Evolutionary conservation across 2,113 vertebrate species (phyloP), one percentile per base, ranked within the genome.

Genomic region (Elephantulus edwardii): DNA sequence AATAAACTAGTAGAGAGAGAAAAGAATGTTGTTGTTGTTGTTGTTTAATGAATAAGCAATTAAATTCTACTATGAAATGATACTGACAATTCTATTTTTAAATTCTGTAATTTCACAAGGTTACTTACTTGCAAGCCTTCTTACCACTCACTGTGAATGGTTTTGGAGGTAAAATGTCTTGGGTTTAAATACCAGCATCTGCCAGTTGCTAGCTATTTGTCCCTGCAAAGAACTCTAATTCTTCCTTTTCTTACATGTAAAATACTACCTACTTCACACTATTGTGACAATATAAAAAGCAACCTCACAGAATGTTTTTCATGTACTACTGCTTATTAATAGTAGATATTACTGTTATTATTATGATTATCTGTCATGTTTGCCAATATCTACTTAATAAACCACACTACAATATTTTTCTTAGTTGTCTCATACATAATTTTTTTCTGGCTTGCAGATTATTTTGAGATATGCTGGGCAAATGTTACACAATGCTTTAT

Each of bases 321-420:
- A 83, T 30, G 26, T 52, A 81, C 56, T 70, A 90, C 20, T 74
- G 50, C 13, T 89, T 40, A 70, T 90, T 84, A 91, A 86, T 62
- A 88, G 46, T 4, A 79, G 68, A 35, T 77, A 76, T 40, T 42
- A 30, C 52, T 62, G 60, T 14, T 88, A 54, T 86, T 90, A 86
- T 79, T 76, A 86, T 92, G 86, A 93, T 89, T 76, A 91, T 52
- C 42, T 82, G 50, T 88, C 40, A 42, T 30, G 42, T 50, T 78
- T 86, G 35, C 54, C 33, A 72, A 52, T 68, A 86, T 76, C 93
- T 92, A 74, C 30, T 89, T 82, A 74, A 64, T 90, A 91, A 80
- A 2, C 70, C 56, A 74, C 83, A 84, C 76, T 58, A 81, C 50
- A 56, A 56, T 89, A 79, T 92, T 90, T 35, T 91, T 60, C 64